These are phyloP conservation scores for Cheilosia variabilis DNA, from an alignment of 2,888 invertebrate species.

Conservation along the genomic window DNA sequence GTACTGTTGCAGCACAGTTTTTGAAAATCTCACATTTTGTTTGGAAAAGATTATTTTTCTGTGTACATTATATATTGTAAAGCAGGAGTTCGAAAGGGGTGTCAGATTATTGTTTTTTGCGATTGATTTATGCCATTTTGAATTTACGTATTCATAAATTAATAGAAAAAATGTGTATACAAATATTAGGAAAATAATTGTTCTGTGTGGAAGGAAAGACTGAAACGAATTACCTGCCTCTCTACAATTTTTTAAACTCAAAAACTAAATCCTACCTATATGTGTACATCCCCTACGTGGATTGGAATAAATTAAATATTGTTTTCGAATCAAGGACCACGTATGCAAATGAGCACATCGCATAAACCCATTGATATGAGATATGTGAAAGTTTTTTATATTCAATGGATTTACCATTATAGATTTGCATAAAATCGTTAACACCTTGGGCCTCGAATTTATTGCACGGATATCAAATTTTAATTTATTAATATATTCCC, in stretches of 20 bases:
- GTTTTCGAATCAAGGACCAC: slow-evolving; percentile 31
- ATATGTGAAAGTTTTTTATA: slow-evolving; percentile 71
- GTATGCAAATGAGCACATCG: slow-evolving; percentile 70
- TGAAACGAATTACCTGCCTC: no score
- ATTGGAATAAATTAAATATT: slow-evolving; percentile 24
- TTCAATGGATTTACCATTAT: slow-evolving; percentile 69
- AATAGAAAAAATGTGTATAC: no score
- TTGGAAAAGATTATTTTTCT: slow-evolving; percentile 7
- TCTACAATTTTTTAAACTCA: no score
- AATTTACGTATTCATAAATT: background rate
- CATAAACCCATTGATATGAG: slow-evolving; percentile 69
- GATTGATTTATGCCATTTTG: slow-evolving; percentile 69
- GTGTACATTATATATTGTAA: background rate
- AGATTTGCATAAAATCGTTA: slow-evolving; percentile 72
- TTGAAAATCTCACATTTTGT: slow-evolving; percentile 49
- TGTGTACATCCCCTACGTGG: slow-evolving; percentile 1
- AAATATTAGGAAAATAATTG: no score
- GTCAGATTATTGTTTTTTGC: slow-evolving; percentile 16
- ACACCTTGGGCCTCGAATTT: slow-evolving; percentile 62
- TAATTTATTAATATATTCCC: background rate
- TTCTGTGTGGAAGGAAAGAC: no score
- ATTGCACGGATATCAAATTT: background rate
- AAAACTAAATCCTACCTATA: no score
- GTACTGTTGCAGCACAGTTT: slow-evolving; percentile 51
- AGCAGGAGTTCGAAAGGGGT: slow-evolving; percentile 11